These are phyloP conservation scores for Resseliella maxima DNA, from an alignment of 2,888 invertebrate genomes.

Conservation along the genomic window DNA sequence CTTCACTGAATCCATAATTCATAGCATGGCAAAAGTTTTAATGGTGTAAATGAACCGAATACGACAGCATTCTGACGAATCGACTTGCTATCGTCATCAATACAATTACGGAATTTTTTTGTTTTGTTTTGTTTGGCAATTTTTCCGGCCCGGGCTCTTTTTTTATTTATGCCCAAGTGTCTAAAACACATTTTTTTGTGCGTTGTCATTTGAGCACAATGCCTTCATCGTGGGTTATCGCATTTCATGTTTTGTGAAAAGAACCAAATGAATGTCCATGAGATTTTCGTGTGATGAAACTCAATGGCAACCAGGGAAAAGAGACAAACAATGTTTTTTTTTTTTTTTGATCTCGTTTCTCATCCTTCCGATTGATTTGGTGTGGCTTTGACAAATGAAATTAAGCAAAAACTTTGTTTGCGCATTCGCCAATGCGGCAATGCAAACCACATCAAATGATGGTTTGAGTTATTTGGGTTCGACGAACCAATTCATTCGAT, in stretches of 20 bases:
- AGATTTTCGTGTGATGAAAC: slow-evolving; percentile 16
- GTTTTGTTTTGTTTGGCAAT: background rate
- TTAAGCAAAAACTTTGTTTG: background rate
- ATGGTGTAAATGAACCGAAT: slow-evolving; percentile 35
- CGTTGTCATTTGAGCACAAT: background rate
- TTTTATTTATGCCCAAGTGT: background rate
- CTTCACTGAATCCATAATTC: slow-evolving; percentile 44
- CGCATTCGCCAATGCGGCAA: slow-evolving; percentile 21
- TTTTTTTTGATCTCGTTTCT: background rate
- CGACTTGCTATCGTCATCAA: background rate
- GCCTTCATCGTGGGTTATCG: background rate
- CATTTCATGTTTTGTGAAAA: slow-evolving; percentile 4
- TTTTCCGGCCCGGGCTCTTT: background rate
- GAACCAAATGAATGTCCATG: slow-evolving; percentile 23
- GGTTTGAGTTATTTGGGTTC: background rate
- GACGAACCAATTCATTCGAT: slow-evolving; percentile 12
- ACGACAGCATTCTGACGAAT: background rate
- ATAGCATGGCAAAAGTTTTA: slow-evolving; percentile 29
- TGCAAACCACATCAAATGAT: background rate
- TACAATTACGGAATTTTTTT: slow-evolving; percentile 18
- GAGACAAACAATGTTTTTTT: background rate
- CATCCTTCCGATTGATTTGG: background rate
- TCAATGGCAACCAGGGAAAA: background rate
- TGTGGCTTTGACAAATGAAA: slow-evolving; percentile 10
- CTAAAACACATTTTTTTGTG: background rate